Conservation (phyloP, 1,140 invertebrate species). For the Drosophila jambulina region DNA sequence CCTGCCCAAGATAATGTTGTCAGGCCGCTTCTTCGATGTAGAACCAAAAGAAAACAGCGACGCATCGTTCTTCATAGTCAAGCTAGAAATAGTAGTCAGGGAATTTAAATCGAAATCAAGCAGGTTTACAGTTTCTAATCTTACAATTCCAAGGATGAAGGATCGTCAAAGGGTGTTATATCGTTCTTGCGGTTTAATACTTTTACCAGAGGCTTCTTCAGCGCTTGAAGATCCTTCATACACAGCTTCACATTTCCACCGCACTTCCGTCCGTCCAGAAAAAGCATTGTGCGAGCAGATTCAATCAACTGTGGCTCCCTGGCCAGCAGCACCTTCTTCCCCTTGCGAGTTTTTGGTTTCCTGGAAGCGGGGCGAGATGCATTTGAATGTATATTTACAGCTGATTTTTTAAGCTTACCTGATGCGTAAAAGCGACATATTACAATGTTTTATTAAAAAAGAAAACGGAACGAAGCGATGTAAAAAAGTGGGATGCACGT, state of each 20-base stretch:
- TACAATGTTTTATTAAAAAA: constrained; percentile 24
- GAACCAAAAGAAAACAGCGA: constrained; percentile 95
- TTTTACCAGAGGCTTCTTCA: constrained; percentile 94
- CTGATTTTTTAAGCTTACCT: constrained; percentile 47
- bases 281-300: constrained; percentile 93
- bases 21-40: constrained; percentile 97
- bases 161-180: constrained; percentile 94
- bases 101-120: neutral
- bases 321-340: constrained; percentile 93
- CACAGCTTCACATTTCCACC: constrained; percentile 90
- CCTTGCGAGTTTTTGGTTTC: constrained; percentile 95
- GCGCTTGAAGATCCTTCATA: constrained; percentile 94
- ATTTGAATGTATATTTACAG: neutral
- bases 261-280: constrained; percentile 94
- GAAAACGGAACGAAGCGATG: constrained; percentile 3
- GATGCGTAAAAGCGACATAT: constrained; percentile 78
- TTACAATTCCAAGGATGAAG: constrained; percentile 91
- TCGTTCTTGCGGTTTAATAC: constrained; percentile 93
- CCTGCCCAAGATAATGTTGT: constrained; percentile 96
- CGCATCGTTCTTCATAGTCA: constrained; percentile 94
- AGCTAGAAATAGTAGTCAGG: constrained; percentile 81
- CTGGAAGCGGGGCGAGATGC: constrained; percentile 28
- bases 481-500: constrained; percentile 59
- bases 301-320: constrained; percentile 95
- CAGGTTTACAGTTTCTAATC: neutral